Conservation (phyloP, 2,797 vertebrate species). For the Gymnopithys bicolor region DNA sequence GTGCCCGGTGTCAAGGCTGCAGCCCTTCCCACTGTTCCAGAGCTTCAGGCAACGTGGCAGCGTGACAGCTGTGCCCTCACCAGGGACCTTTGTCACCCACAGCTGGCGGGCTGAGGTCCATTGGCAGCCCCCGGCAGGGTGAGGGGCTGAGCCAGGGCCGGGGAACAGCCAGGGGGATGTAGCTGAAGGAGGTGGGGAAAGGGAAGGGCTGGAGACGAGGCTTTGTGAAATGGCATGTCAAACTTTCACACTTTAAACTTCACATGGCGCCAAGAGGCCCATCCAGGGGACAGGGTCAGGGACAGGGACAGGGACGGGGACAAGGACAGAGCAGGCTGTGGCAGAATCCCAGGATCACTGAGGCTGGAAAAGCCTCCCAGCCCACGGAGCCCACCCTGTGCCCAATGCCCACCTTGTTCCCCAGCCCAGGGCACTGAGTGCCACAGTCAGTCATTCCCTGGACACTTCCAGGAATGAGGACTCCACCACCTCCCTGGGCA, state of each 20-base stretch:
- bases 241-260: neutral
- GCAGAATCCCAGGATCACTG: neutral
- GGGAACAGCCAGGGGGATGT: accelerated
- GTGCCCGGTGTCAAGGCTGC: accelerated
- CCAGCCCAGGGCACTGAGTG: no score
- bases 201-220: no score
- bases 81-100: accelerated
- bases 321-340: neutral
- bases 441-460: neutral
- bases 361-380: neutral
- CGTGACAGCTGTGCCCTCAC: accelerated
- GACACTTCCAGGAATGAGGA: neutral
- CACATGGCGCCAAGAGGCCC: accelerated
- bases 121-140: accelerated
- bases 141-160: neutral
- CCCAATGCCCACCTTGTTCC: no score
- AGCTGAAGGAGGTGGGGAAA: neutral
- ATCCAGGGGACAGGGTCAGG: neutral
- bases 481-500: neutral
- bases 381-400: neutral
- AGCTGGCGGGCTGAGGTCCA: accelerated
- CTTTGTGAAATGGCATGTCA: neutral
- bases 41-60: neutral
- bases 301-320: neutral
- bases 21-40: accelerated